Percentiles rank a stretch among this genome's conserved stretches.
Conservation (phyloP, 2,888 invertebrate genomes). For the Lycaena phlaeas region DNA sequence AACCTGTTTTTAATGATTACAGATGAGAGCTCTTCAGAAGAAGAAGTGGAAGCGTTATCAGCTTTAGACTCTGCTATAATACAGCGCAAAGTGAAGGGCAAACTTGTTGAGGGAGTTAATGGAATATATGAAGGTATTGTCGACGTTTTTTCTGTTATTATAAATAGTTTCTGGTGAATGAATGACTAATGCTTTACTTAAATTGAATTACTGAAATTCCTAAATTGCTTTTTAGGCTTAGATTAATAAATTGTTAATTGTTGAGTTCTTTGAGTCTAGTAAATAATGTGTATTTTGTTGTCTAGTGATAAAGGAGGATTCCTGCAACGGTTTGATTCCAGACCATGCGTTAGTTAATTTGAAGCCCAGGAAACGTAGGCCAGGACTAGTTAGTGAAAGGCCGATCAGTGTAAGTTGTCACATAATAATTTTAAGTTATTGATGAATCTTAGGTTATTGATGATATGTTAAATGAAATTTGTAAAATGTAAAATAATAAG, state of each 20-base stretch:
- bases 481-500: too few species aligned
- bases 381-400: slow-evolving; percentile 75
- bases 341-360: slow-evolving; percentile 52
- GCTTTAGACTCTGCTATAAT: slow-evolving; percentile 45
- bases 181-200: too few species aligned
- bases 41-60: slow-evolving; percentile 41
- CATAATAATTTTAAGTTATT: too few species aligned
- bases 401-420: slow-evolving; percentile 73
- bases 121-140: slow-evolving; percentile 61
- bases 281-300: slow-evolving; percentile 12
- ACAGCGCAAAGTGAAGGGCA: slow-evolving; percentile 41
- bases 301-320: slow-evolving; percentile 50
- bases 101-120: slow-evolving; percentile 60
- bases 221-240: too few species aligned
- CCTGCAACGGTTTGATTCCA: slow-evolving; percentile 51
- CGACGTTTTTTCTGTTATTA: not conserved
- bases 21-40: slow-evolving; percentile 57
- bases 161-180: not conserved
- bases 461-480: too few species aligned
- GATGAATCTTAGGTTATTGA: too few species aligned
- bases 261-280: too few species aligned
- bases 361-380: slow-evolving; percentile 65
- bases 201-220: too few species aligned
- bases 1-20: slow-evolving; percentile 10
- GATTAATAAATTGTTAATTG: too few species aligned